Percentiles rank a stretch among this genome's conserved stretches.
These are phyloP conservation scores for Heliocidaris erythrogramma DNA, from an alignment of 35 echinoderm and acorn worm species.

Conservation along the genomic window DNA sequence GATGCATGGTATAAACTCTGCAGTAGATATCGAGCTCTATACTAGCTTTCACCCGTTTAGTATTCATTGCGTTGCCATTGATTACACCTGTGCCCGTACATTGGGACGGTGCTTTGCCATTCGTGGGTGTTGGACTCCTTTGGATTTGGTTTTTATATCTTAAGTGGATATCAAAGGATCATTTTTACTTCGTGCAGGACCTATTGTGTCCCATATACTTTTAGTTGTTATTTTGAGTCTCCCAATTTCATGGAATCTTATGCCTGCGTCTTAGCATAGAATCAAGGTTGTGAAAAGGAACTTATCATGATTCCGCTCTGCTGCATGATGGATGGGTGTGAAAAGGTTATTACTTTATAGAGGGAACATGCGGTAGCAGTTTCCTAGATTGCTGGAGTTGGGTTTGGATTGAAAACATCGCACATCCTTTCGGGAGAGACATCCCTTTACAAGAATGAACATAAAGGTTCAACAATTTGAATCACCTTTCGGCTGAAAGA, in stretches of 20 bases:
- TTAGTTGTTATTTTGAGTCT: neutral
- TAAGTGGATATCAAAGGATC: too few relatives aligned
- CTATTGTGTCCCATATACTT: too few relatives aligned
- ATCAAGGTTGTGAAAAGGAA: neutral
- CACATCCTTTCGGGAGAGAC: neutral
- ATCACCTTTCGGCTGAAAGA: too few relatives aligned
- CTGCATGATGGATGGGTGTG: neutral
- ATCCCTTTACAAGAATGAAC: too few relatives aligned
- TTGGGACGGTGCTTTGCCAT: too few relatives aligned
- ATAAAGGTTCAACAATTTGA: too few relatives aligned
- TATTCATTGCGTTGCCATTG: neutral
- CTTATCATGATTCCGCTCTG: neutral
- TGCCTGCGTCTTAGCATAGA: neutral
- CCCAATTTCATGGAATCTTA: neutral
- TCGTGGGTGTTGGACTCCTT: too few relatives aligned
- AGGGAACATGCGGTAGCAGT: neutral
- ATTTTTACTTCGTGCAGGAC: too few relatives aligned
- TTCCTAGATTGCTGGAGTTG: neutral
- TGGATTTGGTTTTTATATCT: too few relatives aligned
- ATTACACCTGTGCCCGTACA: too few relatives aligned
- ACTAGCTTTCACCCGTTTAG: neutral
- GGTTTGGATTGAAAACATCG: neutral
- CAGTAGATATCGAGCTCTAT: neutral
- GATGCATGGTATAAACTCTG: neutral
- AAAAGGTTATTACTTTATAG: neutral